Evolutionary conservation across 2,113 vertebrate species (phyloP).

Genomic region (Amphiprion percula): DNA sequence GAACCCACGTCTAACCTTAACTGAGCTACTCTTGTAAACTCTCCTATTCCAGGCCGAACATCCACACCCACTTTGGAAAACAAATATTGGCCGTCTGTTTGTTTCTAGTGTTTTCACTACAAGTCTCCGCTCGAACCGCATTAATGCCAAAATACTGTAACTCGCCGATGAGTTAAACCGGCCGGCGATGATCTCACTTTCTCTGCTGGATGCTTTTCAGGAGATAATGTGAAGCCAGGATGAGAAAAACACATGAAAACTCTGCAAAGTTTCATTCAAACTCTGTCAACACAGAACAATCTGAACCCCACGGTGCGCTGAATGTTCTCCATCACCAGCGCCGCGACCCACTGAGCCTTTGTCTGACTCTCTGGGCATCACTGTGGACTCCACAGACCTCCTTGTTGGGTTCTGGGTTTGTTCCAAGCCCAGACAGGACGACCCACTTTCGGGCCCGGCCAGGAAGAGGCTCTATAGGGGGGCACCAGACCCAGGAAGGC

Average conservation of each 20-base stretch:
- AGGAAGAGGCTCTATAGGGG: conserved; percentile 55
- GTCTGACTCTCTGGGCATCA: conserved; percentile 29
- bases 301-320: neutral
- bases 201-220: neutral
- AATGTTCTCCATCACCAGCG: neutral
- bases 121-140: conserved; percentile 2
- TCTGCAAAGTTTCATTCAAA: conserved; percentile 11
- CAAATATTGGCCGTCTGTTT: neutral
- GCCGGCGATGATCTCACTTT: neutral
- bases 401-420: conserved; percentile 32
- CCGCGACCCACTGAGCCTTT: conserved; percentile 47
- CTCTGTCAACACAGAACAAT: neutral
- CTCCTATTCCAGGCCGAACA: conserved; percentile 6
- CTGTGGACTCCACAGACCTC: conserved; percentile 19
- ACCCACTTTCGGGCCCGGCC: conserved; percentile 72
- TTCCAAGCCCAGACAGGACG: conserved; percentile 69
- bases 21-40: conserved; percentile 15
- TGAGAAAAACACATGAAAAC: neutral
- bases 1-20: neutral
- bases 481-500: conserved; percentile 39
- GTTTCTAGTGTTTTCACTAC: conserved; percentile 3
- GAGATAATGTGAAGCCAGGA: neutral
- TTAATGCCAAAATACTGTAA: conserved; percentile 13
- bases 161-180: neutral
- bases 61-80: conserved; percentile 16